Evolutionary conservation across 2,113 vertebrate species (phyloP).

Genomic region (Sisor rabdophorus): DNA sequence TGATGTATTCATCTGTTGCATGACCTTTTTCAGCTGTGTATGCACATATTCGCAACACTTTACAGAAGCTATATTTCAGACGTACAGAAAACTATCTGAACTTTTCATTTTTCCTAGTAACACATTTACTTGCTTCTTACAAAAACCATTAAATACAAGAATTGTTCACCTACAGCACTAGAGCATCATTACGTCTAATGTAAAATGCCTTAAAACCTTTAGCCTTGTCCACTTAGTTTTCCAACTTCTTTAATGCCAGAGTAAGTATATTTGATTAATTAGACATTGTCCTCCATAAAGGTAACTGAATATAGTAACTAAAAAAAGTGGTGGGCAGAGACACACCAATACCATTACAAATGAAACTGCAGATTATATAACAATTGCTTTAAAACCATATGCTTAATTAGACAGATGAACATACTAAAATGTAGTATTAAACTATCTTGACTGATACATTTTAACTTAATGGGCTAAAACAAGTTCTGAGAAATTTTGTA

Average conservation of each 20-base stretch:
- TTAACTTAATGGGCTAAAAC: neutral
- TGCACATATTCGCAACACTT: conserved; percentile 19
- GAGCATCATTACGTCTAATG: neutral
- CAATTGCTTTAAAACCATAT: neutral
- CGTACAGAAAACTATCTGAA: neutral
- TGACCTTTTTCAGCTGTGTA: conserved; percentile 6
- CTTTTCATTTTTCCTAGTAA: neutral
- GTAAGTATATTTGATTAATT: neutral
- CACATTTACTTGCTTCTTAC: neutral
- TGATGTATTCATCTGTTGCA: conserved; percentile 26
- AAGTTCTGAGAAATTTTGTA: neutral
- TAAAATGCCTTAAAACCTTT: neutral
- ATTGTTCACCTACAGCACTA: neutral
- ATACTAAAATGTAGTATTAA: neutral
- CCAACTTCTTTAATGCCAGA: neutral
- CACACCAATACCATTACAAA: neutral
- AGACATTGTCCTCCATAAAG: conserved; percentile 23
- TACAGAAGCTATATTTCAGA: neutral
- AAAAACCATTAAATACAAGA: neutral
- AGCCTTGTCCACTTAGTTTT: neutral
- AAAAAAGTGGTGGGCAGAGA: conserved; percentile 29
- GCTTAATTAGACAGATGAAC: neutral
- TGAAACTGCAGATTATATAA: no score
- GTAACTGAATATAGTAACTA: conserved; percentile 52
- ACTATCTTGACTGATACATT: neutral